Conservation (phyloP, 2,797 vertebrate species). For the Oryzias sinensis region DNA sequence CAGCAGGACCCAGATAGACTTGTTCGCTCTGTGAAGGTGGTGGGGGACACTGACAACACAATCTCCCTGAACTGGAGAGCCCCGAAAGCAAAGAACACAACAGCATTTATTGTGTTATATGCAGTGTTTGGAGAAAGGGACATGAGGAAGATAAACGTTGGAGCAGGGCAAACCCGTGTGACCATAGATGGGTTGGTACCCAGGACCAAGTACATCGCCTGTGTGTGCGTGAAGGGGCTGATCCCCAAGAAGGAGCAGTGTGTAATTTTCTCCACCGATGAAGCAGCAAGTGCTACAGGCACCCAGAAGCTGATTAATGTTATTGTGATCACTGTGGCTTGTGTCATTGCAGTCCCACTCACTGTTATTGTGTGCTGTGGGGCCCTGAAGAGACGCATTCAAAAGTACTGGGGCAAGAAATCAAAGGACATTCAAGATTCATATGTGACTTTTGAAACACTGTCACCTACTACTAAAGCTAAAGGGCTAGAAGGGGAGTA, state of each 20-base stretch:
- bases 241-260: conserved; percentile 95
- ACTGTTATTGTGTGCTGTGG: conserved; percentile 93
- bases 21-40: conserved; percentile 90
- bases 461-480: conserved; percentile 81
- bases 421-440: conserved; percentile 87
- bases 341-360: conserved; percentile 90
- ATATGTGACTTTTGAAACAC: conserved; percentile 89
- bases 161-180: conserved; percentile 86
- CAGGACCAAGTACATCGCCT: conserved; percentile 94
- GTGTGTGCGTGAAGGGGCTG: conserved; percentile 88
- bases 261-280: conserved; percentile 94
- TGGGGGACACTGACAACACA: conserved; percentile 91
- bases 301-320: conserved; percentile 95
- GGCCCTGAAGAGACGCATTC: conserved; percentile 88
- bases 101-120: conserved; percentile 89
- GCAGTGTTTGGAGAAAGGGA: conserved; percentile 89
- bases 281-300: conserved; percentile 87
- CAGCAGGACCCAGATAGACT: conserved; percentile 81
- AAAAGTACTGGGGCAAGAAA: conserved; percentile 81
- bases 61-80: conserved; percentile 92
- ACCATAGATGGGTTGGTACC: conserved; percentile 88
- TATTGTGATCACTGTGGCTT: conserved; percentile 94
- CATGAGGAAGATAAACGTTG: conserved; percentile 87
- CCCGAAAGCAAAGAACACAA: conserved; percentile 85
- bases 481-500: conserved; percentile 84